These are phyloP conservation scores for Prinia subflava DNA, from an alignment of 2,113 vertebrate genomes.

Conservation along the genomic window DNA sequence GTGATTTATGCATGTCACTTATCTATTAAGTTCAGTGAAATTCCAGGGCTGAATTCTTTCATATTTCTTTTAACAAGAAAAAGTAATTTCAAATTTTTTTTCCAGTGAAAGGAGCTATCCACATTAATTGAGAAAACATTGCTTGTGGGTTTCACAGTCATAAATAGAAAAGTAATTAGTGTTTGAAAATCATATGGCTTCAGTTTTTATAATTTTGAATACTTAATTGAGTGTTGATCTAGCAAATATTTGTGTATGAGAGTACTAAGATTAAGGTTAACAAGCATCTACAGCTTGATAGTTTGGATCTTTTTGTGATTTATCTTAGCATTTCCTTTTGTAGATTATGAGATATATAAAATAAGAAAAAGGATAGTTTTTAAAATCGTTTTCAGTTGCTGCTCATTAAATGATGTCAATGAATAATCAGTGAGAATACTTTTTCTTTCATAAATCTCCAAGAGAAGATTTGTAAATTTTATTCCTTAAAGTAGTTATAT, in stretches of 20 bases:
- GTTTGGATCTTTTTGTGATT: not conserved
- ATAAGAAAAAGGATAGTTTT: not conserved
- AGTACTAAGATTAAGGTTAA: not conserved
- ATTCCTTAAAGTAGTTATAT: too few relatives aligned
- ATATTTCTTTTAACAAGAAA: not conserved
- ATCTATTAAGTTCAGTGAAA: not conserved
- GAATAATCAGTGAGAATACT: not conserved
- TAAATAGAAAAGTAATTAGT: conserved; percentile 30
- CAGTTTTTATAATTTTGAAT: not conserved
- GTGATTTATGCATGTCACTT: conserved; percentile 31
- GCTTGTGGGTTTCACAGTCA: not conserved
- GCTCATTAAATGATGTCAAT: not conserved
- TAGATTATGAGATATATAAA: not conserved
- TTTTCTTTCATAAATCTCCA: not conserved
- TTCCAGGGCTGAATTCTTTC: conserved; percentile 2
- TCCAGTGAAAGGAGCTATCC: not conserved
- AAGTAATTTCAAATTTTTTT: not conserved
- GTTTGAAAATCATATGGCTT: conserved; percentile 23
- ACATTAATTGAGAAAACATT: conserved; percentile 29
- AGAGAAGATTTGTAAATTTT: not conserved
- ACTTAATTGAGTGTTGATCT: not conserved
- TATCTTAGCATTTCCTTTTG: not conserved
- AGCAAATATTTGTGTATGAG: not conserved
- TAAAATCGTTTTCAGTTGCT: not conserved
- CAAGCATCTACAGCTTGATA: not conserved